These are phyloP conservation scores for Megaleporinus macrocephalus DNA, from an alignment of 2,113 vertebrate genomes.

Conservation along the genomic window DNA sequence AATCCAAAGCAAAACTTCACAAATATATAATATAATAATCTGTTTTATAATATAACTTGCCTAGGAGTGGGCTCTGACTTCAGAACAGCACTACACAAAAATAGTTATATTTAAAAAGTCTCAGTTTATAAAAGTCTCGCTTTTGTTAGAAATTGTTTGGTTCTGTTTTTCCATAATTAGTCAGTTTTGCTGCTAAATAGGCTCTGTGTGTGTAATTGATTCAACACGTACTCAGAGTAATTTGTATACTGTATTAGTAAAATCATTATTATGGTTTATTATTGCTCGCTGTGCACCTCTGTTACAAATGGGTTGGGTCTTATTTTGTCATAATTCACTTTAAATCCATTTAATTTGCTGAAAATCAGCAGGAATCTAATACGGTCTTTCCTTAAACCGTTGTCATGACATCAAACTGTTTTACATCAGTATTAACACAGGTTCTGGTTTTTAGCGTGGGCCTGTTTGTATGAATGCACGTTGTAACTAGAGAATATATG, in stretches of 20 bases:
- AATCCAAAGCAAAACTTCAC: too few relatives aligned
- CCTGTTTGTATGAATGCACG: conserved; percentile 29
- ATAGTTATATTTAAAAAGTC: too few relatives aligned
- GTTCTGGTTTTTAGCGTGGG: conserved; percentile 38
- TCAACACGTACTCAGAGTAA: neutral
- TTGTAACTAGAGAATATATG: conserved; percentile 18
- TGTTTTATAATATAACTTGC: too few relatives aligned
- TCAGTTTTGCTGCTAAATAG: too few relatives aligned
- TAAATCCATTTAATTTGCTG: neutral
- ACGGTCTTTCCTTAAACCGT: neutral
- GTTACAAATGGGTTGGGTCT: neutral
- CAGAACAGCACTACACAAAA: too few relatives aligned
- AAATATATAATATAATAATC: too few relatives aligned
- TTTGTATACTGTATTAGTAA: neutral
- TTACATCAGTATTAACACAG: neutral
- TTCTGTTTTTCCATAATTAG: too few relatives aligned
- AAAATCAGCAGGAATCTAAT: neutral
- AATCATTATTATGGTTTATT: neutral
- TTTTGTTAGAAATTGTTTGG: too few relatives aligned
- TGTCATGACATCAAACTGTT: neutral
- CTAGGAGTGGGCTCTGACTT: too few relatives aligned
- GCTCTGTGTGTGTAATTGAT: too few relatives aligned
- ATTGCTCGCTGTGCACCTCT: neutral
- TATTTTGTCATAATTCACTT: neutral
- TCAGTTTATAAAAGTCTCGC: too few relatives aligned